Conservation (phyloP, 2,888 invertebrate species). For the Toxonevra muliebris region DNA sequence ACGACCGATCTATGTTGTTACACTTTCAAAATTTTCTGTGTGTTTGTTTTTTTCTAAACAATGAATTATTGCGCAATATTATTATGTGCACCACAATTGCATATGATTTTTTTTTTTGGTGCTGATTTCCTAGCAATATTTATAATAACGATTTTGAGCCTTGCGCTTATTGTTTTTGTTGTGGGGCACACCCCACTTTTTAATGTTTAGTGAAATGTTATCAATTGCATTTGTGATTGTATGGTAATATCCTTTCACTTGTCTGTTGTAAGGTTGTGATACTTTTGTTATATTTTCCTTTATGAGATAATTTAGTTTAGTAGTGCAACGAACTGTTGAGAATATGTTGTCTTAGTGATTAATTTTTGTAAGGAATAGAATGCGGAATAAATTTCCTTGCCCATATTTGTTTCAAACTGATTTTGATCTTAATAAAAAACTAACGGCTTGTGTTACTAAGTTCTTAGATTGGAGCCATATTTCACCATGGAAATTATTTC, state of each 20-base stretch:
- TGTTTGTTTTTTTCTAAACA: background rate
- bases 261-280: background rate
- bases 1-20: background rate
- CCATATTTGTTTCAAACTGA: too few relatives aligned
- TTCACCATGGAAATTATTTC: too few relatives aligned
- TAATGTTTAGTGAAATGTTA: background rate
- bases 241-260: slow-evolving; percentile 20
- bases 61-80: slow-evolving; percentile 6
- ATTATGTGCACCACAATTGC: background rate
- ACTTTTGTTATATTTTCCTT: background rate
- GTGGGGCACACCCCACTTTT: background rate
- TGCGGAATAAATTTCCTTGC: too few relatives aligned
- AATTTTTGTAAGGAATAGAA: too few relatives aligned
- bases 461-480: too few relatives aligned
- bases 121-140: background rate
- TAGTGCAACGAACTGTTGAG: too few relatives aligned
- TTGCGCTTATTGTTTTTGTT: background rate
- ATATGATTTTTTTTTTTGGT: background rate
- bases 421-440: too few relatives aligned
- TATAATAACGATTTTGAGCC: background rate
- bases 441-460: too few relatives aligned
- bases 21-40: slow-evolving; percentile 6
- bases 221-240: slow-evolving; percentile 4
- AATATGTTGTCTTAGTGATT: too few relatives aligned
- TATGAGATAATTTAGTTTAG: background rate